Evolutionary conservation across 23 tunicate genomes (phyloP).

Genomic region (Trididemnum clinides): DNA sequence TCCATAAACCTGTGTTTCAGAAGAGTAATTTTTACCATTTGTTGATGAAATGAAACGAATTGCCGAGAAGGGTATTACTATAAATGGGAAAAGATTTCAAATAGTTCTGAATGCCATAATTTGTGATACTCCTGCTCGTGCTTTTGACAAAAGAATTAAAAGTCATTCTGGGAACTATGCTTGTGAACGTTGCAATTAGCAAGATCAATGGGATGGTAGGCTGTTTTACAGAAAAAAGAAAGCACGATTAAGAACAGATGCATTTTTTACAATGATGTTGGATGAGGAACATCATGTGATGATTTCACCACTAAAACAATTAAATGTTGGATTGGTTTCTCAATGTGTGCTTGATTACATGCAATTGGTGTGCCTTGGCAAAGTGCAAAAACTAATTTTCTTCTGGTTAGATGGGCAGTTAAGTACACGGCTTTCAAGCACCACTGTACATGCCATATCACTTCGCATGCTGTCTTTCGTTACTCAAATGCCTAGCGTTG

Average conservation of each 20-base stretch:
- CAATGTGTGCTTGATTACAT: slow-evolving; percentile 50
- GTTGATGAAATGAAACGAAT: neutral
- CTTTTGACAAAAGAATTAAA: slow-evolving; percentile 42
- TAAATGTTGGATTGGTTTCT: slow-evolving; percentile 37
- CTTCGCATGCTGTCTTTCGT: neutral
- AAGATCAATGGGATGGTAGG: slow-evolving; percentile 37
- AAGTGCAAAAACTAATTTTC: slow-evolving; percentile 16
- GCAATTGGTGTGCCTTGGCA: slow-evolving; percentile 49
- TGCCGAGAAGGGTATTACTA: neutral
- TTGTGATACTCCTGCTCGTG: slow-evolving; percentile 62
- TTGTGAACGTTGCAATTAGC: slow-evolving; percentile 29
- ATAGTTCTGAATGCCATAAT: slow-evolving; percentile 12
- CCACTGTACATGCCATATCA: neutral
- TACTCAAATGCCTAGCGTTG: slow-evolving; percentile 20
- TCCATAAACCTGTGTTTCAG: neutral
- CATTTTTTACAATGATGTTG: neutral
- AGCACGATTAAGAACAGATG: slow-evolving; percentile 23
- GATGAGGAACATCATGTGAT: slow-evolving; percentile 37
- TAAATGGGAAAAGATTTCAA: neutral
- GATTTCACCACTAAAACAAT: slow-evolving; percentile 17
- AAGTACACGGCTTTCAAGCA: slow-evolving; percentile 8
- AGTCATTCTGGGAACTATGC: slow-evolving; percentile 40
- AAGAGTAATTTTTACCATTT: neutral
- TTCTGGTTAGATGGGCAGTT: slow-evolving; percentile 30
- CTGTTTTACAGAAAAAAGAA: slow-evolving; percentile 2